Conservation (phyloP, 2,113 vertebrate genomes). For the Mellivora capensis region DNA sequence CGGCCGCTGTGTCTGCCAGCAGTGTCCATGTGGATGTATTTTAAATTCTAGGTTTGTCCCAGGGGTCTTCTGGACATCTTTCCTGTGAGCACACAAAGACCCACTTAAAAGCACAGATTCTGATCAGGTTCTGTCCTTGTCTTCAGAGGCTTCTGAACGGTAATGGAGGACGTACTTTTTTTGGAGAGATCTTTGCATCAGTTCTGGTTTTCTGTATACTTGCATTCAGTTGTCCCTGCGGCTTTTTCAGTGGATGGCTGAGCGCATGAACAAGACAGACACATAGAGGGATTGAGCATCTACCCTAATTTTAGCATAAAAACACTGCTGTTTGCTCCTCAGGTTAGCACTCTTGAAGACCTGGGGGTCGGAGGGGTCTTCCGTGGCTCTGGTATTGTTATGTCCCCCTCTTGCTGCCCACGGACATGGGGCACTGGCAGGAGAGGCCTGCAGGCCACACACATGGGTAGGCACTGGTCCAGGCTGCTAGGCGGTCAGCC, state of each 20-base stretch:
- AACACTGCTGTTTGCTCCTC: too few relatives aligned
- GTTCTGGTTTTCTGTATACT: not conserved
- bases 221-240: not conserved
- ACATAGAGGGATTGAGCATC: rapidly evolving
- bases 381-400: not conserved
- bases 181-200: not conserved
- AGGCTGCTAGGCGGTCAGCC: not conserved
- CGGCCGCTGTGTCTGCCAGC: rapidly evolving
- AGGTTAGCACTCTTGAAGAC: not conserved
- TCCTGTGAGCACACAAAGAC: not conserved
- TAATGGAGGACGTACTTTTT: not conserved
- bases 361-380: not conserved
- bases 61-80: not conserved
- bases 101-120: not conserved
- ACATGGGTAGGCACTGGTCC: not conserved
- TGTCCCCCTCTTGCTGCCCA: not conserved
- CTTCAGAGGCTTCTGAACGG: not conserved
- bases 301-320: not conserved
- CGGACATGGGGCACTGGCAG: not conserved
- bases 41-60: not conserved
- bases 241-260: not conserved
- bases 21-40: not conserved
- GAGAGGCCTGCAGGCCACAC: not conserved
- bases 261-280: not conserved
- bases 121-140: not conserved